Conservation (phyloP, 2,888 invertebrate genomes). For the Horisme vitalbata region DNA sequence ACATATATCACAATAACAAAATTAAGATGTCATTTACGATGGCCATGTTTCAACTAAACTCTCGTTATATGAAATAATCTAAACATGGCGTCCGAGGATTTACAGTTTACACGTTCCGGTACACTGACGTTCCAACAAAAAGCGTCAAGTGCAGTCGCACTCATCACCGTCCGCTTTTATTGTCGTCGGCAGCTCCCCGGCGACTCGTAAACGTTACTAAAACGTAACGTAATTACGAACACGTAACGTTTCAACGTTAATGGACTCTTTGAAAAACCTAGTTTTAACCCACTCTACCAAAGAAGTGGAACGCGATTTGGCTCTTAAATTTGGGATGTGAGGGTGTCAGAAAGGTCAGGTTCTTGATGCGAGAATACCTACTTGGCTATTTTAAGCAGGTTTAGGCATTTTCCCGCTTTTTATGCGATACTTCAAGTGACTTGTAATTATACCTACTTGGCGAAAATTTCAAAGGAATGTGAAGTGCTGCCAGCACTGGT, state of each 20-base stretch:
- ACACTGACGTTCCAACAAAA: conserved; percentile 15
- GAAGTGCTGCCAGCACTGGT: too few species aligned
- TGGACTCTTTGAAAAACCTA: conserved; percentile 32
- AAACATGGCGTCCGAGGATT: too few species aligned
- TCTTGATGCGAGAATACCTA: conserved; percentile 8
- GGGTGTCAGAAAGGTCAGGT: conserved; percentile 13
- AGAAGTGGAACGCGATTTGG: conserved; percentile 13
- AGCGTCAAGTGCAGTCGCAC: conserved; percentile 20
- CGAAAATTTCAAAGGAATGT: too few species aligned
- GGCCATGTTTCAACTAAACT: too few species aligned
- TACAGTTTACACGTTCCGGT: too few species aligned
- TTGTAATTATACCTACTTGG: background rate
- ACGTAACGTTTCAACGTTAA: conserved; percentile 41
- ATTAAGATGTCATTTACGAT: too few species aligned
- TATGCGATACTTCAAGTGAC: background rate
- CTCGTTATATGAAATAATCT: too few species aligned
- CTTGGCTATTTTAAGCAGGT: background rate
- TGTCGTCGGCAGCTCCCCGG: conserved; percentile 26
- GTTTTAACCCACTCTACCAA: conserved; percentile 12
- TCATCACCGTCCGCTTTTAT: conserved; percentile 24
- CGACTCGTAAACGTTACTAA: conserved; percentile 48
- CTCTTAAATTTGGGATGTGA: conserved; percentile 15
- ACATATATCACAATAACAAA: too few species aligned
- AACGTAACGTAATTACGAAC: conserved; percentile 48
- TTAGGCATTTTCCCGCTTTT: background rate